A percentile compares a stretch with the other conserved stretches of the same genome.
Conservation (phyloP, 2,113 vertebrate genomes). For the Turdus rufiventris region DNA sequence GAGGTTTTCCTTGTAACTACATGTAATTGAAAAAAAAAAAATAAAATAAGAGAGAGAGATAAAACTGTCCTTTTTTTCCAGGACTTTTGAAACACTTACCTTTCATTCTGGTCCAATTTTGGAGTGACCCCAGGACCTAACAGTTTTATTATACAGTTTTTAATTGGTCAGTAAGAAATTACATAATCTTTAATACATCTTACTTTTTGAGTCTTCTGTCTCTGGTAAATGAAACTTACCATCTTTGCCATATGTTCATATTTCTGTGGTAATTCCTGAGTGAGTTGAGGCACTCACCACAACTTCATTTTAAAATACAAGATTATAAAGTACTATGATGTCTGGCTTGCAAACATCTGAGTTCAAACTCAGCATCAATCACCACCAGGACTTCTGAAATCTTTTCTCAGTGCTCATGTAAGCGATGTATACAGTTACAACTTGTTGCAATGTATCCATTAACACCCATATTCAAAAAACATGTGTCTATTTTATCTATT, state of each 20-base stretch:
- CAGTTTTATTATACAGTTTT: background rate
- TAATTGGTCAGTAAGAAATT: background rate
- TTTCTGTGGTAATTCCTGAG: background rate
- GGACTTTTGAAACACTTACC: background rate
- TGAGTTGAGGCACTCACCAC: background rate
- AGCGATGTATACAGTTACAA: background rate
- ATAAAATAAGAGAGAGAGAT: background rate
- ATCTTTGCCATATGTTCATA: background rate
- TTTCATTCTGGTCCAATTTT: background rate
- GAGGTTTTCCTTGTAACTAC: background rate
- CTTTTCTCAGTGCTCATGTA: background rate
- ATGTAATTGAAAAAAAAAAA: background rate
- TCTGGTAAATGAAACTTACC: background rate
- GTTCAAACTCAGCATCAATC: background rate
- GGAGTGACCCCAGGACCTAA: background rate
- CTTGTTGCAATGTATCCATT: background rate
- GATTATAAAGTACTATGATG: background rate
- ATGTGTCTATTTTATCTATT: background rate
- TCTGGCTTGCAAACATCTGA: background rate
- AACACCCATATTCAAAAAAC: background rate
- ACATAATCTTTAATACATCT: background rate
- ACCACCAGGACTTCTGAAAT: background rate
- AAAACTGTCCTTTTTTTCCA: background rate
- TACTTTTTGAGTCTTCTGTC: background rate
- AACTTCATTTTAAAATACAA: background rate